Evolutionary conservation across 2,888 invertebrate genomes (phyloP).

Genomic region (Trachelus stipa): DNA sequence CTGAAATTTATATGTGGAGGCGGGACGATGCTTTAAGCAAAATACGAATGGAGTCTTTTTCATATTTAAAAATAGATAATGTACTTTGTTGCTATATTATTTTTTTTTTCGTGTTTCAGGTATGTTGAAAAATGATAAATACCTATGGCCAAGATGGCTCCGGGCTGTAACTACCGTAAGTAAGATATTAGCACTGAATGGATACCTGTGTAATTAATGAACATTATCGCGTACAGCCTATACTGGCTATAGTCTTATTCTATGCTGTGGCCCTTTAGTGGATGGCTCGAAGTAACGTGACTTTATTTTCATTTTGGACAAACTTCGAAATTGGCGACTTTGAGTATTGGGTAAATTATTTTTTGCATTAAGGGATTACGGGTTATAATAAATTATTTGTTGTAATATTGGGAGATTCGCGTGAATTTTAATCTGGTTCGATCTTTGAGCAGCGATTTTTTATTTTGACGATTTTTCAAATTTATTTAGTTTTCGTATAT

Average conservation of each 20-base stretch:
- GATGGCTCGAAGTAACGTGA: not conserved
- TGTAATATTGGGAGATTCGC: not conserved
- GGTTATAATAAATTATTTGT: not conserved
- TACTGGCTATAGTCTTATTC: not conserved
- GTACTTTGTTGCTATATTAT: not conserved
- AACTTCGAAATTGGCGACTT: not conserved
- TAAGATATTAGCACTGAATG: slow-evolving; percentile 7
- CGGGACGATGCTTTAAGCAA: not conserved
- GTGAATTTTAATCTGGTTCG: not conserved
- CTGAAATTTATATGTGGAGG: not conserved
- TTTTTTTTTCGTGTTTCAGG: not conserved
- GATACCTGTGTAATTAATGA: not conserved
- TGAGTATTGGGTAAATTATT: not conserved
- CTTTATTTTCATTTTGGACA: not conserved
- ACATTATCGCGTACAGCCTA: not conserved
- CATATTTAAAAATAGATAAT: not conserved
- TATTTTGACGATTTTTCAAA: not conserved
- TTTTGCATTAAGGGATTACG: not conserved
- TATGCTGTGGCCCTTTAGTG: not conserved
- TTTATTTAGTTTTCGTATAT: not conserved
- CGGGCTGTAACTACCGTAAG: not conserved
- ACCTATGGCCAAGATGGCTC: not conserved
- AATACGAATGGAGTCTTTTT: not conserved
- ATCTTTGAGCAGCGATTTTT: too few relatives aligned
- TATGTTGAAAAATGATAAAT: not conserved